Percentiles rank a stretch among this genome's conserved stretches.
Conservation (phyloP, 2,797 vertebrate species). For the Acrossocheilus fasciatus region DNA sequence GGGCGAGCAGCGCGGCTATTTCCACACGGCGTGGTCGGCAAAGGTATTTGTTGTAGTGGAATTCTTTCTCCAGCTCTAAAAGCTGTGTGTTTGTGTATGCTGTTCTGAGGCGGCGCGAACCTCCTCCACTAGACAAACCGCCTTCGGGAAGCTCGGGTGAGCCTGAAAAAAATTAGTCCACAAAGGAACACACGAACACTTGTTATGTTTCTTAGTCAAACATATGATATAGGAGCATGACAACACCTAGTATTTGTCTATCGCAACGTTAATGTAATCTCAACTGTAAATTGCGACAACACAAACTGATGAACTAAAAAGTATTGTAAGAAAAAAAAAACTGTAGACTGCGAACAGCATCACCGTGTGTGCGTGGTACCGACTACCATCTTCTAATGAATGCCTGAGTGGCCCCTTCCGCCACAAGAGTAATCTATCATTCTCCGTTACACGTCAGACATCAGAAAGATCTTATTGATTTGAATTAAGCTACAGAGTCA, state of each 20-base stretch:
- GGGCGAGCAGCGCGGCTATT: constrained; percentile 89
- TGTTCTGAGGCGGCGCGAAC: constrained; percentile 89
- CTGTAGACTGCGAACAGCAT: constrained; percentile 47
- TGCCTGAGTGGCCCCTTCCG: constrained; percentile 87
- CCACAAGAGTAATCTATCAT: constrained; percentile 92
- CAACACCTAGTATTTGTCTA: neutral
- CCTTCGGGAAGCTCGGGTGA: constrained; percentile 81
- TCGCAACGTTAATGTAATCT: neutral
- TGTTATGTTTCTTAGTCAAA: neutral
- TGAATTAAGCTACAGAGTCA: constrained; percentile 9
- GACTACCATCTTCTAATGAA: constrained; percentile 84
- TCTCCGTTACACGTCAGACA: constrained; percentile 95
- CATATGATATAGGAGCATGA: neutral
- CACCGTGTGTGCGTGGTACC: neutral
- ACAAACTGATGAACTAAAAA: neutral
- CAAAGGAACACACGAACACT: neutral
- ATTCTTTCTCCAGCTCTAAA: constrained; percentile 91
- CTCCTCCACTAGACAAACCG: constrained; percentile 52
- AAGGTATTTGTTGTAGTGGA: constrained; percentile 95
- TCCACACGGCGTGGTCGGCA: constrained; percentile 92
- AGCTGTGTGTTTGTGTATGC: constrained; percentile 95
- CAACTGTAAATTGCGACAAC: neutral
- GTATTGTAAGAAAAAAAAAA: neutral
- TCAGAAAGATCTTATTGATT: constrained; percentile 74
- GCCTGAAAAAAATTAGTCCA: constrained; percentile 64